Conservation (phyloP, 2,888 invertebrate species). For the Globia sparganii region DNA sequence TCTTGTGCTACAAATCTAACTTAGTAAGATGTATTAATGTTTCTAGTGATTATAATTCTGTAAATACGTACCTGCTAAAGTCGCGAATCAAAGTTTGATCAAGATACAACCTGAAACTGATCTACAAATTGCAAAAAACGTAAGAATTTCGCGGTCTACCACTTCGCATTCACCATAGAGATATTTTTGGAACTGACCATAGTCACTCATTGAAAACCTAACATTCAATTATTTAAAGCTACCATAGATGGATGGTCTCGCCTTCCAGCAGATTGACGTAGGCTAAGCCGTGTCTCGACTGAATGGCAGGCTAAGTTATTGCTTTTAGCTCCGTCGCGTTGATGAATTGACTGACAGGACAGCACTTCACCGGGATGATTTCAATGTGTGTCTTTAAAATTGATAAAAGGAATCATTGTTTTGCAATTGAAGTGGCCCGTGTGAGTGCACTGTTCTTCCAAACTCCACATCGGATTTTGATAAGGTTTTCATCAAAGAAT, state of each 20-base stretch:
- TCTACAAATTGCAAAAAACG: too few relatives aligned
- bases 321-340: slow-evolving; percentile 3
- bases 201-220: background rate
- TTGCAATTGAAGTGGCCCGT: background rate
- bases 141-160: too few relatives aligned
- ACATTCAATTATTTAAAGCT: slow-evolving; percentile 4
- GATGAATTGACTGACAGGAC: slow-evolving; percentile 35
- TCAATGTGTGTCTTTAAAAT: background rate
- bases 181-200: background rate
- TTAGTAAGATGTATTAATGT: too few relatives aligned
- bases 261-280: slow-evolving; percentile 32
- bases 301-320: slow-evolving; percentile 45
- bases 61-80: too few relatives aligned
- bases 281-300: slow-evolving; percentile 37
- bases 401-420: background rate
- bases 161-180: too few relatives aligned
- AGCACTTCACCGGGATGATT: slow-evolving; percentile 24
- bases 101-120: too few relatives aligned
- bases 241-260: slow-evolving; percentile 25
- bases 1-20: too few relatives aligned
- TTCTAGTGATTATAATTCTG: too few relatives aligned
- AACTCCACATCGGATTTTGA: too few relatives aligned
- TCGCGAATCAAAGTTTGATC: too few relatives aligned
- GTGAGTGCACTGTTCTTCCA: too few relatives aligned
- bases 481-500: too few relatives aligned